These are phyloP conservation scores for Trissolcus japonicus DNA, from an alignment of 2,888 invertebrate species.

Conservation along the genomic window DNA sequence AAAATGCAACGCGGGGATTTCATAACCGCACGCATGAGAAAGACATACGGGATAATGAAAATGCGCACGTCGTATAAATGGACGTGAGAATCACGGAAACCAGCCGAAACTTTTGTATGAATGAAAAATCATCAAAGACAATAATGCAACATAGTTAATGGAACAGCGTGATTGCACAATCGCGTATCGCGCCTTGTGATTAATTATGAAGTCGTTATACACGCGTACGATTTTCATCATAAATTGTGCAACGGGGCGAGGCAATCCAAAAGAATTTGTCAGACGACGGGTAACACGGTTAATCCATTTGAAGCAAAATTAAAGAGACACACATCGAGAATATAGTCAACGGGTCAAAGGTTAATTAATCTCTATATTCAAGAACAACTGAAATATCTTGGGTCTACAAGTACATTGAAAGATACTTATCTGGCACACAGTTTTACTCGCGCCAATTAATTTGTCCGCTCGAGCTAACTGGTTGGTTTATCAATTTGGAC, in stretches of 20 bases:
- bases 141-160: constrained; percentile 9
- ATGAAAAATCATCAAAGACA: constrained; percentile 2
- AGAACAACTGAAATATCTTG: constrained; percentile 7
- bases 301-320: constrained; percentile 2
- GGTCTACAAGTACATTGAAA: constrained; percentile 1
- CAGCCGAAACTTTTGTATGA: constrained; percentile 7
- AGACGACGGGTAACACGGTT: neutral
- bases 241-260: constrained; percentile 17
- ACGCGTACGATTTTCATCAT: constrained; percentile 11
- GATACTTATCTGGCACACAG: constrained; percentile 10
- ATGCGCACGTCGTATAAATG: constrained; percentile 10
- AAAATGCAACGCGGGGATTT: constrained; percentile 15
- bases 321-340: constrained; percentile 1
- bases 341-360: constrained; percentile 14
- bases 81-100: constrained; percentile 39
- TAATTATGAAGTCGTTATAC: constrained; percentile 14
- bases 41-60: constrained; percentile 16
- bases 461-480: constrained; percentile 4
- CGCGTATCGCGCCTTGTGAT: constrained; percentile 11
- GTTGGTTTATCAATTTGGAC: neutral
- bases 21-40: constrained; percentile 30
- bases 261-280: neutral
- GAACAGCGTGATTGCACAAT: constrained; percentile 12
- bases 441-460: constrained; percentile 10
- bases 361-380: constrained; percentile 21